phyloP scores from a whole-genome alignment of 1,140 invertebrate genomes.

The Drosophila obscura region DNA sequence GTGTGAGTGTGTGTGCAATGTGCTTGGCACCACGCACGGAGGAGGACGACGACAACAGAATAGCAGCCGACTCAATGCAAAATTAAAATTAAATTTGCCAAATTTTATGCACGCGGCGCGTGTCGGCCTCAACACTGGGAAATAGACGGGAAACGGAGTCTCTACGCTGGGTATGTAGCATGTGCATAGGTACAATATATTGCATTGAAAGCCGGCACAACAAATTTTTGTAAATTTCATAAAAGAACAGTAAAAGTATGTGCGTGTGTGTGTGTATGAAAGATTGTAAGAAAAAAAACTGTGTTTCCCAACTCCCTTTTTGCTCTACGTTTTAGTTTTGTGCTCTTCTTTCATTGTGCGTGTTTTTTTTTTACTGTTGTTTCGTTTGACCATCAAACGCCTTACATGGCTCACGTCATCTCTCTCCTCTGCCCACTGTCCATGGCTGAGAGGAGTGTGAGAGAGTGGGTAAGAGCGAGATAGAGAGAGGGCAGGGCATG shows the following conservation, averaged over 20 bases:
- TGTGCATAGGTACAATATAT: slow-evolving; percentile 22
- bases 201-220: slow-evolving; percentile 45
- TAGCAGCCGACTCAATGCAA: slow-evolving; percentile 40
- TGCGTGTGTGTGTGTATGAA: not conserved
- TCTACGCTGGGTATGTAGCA: slow-evolving; percentile 47
- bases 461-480: slow-evolving; percentile 1
- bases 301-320: slow-evolving; percentile 35
- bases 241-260: slow-evolving; percentile 15
- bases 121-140: slow-evolving; percentile 24
- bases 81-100: slow-evolving; percentile 67
- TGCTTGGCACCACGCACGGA: slow-evolving; percentile 59
- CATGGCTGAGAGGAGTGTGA: slow-evolving; percentile 10
- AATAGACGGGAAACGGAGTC: not conserved
- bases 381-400: slow-evolving; percentile 24
- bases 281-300: slow-evolving; percentile 26
- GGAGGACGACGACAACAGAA: slow-evolving; percentile 38
- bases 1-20: slow-evolving; percentile 57
- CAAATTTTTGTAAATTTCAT: slow-evolving; percentile 32
- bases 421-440: slow-evolving; percentile 14
- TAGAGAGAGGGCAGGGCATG: slow-evolving; percentile 49
- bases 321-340: too few species aligned
- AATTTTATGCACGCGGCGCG: slow-evolving; percentile 66
- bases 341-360: slow-evolving; percentile 14
- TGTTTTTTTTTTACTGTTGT: slow-evolving; percentile 54
- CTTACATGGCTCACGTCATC: slow-evolving; percentile 69